Base-by-base conservation (phyloP, 2,888 invertebrate genomes). In the Cryptophagus acutangulus region DNA sequence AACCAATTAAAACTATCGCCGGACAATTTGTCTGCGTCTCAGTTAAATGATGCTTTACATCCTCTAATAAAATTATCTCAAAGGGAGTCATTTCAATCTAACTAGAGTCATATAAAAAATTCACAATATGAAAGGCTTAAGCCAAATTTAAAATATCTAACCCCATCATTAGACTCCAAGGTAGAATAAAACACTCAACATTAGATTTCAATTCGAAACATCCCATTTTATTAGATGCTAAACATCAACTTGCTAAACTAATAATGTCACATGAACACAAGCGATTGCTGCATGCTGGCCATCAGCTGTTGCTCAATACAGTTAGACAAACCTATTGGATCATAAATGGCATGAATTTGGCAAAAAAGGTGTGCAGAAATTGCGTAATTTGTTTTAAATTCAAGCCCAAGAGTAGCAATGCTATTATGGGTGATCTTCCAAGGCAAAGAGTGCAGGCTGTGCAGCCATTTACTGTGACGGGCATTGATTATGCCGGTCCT, bases 401-500 rank as follows among this genome's bases (percentile, higher is more conserved):
- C n/a, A 38, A 4, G 15, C 10, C 2, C n/a, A n/a, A n/a, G n/a
- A n/a, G n/a, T n/a, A n/a, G n/a, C n/a, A n/a, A n/a, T n/a, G n/a
- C n/a, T n/a, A 34, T 18, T 9, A 34, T 34, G 20, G 10, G 20
- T 2, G 20, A 34, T 17, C 10, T 35, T 16, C 35, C 25, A 14
- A 35, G 16, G 12, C 10, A 20, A 9, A 25, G 25, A 14, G 35
- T 35, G 2, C 14, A 14, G 14, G 3, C 8, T 2, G 3, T 24
- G 25, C 2, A 20, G 15, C 35, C 35, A 20, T 35, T 35, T 35
- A 16, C 9, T 24, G 13, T 35, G 2, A 12, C 39, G 17, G 33
- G 45, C 3, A 9, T 47, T 13, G 46, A 45, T 25, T 45, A 42
- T 37, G 45, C 41, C 1, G 48, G 44, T 10, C 46, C 43, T 17